These are phyloP conservation scores for Plestiodon gilberti DNA, from an alignment of 2,113 vertebrate species.

Conservation along the genomic window DNA sequence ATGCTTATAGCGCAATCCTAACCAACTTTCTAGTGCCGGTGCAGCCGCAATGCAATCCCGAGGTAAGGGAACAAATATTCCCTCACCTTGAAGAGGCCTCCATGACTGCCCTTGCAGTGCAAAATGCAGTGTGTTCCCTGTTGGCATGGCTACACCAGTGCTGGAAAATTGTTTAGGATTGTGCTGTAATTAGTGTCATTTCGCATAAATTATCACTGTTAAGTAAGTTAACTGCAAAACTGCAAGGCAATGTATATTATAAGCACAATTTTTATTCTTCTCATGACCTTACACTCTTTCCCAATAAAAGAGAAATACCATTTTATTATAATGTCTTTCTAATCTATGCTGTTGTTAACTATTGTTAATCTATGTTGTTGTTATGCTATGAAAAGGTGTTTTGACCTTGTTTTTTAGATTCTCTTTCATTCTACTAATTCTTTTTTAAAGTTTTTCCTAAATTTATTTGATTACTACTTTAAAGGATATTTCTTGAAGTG, in stretches of 20 bases:
- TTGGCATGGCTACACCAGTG: no score
- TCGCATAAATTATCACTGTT: slow-evolving; percentile 27
- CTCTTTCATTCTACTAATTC: slow-evolving; percentile 43
- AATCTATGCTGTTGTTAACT: slow-evolving; percentile 30
- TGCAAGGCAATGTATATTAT: neutral
- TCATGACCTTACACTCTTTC: neutral
- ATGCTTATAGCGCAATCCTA: no score
- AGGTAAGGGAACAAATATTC: no score
- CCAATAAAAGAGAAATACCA: neutral
- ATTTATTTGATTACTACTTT: slow-evolving; percentile 37
- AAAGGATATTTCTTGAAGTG: slow-evolving; percentile 46
- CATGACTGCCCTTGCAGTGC: no score
- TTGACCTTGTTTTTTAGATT: slow-evolving; percentile 28
- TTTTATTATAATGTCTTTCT: slow-evolving; percentile 18
- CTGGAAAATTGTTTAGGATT: no score
- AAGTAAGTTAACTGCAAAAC: neutral
- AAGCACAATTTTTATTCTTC: neutral
- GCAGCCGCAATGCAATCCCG: no score
- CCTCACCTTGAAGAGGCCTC: no score
- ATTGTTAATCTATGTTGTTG: no score
- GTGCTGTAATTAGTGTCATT: slow-evolving; percentile 14
- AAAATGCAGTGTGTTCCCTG: no score
- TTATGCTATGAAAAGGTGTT: neutral
- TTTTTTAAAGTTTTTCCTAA: slow-evolving; percentile 46
- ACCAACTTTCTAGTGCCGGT: no score